Conservation (phyloP, 2,797 vertebrate genomes). For the Leptodactylus fallax region DNA sequence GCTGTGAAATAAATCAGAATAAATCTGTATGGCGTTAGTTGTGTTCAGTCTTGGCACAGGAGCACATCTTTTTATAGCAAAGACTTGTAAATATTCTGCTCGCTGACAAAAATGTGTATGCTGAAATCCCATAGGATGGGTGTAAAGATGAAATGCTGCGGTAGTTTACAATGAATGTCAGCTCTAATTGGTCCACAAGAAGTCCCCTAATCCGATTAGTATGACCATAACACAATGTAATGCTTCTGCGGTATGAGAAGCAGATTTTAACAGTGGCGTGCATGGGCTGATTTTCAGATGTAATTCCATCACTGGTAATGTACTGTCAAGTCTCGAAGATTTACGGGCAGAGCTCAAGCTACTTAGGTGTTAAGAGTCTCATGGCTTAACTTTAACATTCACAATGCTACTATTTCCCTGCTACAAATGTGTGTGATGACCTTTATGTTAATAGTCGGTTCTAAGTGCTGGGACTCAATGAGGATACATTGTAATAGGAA, state of each 20-base stretch:
- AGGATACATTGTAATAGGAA: background rate
- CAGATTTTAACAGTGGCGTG: slow-evolving; percentile 26
- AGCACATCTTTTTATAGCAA: background rate
- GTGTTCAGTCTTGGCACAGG: background rate
- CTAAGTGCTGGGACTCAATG: background rate
- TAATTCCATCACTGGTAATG: slow-evolving; percentile 15
- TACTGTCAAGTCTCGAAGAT: slow-evolving; percentile 22
- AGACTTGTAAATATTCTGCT: slow-evolving; percentile 36
- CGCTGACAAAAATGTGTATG: slow-evolving; percentile 67
- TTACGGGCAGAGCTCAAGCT: slow-evolving; percentile 13
- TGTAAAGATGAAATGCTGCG: slow-evolving; percentile 40
- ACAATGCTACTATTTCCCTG: background rate
- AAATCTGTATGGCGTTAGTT: background rate
- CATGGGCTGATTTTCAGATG: slow-evolving; percentile 11
- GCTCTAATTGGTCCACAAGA: slow-evolving; percentile 44
- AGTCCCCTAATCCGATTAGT: slow-evolving; percentile 45
- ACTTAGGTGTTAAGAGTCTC: slow-evolving; percentile 10
- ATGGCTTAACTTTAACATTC: background rate
- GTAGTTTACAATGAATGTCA: slow-evolving; percentile 41
- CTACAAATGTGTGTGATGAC: too few species aligned
- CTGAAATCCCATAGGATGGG: slow-evolving; percentile 12
- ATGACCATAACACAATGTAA: slow-evolving; percentile 36
- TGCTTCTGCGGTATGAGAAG: slow-evolving; percentile 18
- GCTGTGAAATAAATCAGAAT: background rate
- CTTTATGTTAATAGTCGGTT: background rate